A percentile compares a stretch with the other conserved stretches of the same genome.
Evolutionary conservation across 1,140 invertebrate genomes (phyloP).

Genomic region (Tetramorium parvispinum): DNA sequence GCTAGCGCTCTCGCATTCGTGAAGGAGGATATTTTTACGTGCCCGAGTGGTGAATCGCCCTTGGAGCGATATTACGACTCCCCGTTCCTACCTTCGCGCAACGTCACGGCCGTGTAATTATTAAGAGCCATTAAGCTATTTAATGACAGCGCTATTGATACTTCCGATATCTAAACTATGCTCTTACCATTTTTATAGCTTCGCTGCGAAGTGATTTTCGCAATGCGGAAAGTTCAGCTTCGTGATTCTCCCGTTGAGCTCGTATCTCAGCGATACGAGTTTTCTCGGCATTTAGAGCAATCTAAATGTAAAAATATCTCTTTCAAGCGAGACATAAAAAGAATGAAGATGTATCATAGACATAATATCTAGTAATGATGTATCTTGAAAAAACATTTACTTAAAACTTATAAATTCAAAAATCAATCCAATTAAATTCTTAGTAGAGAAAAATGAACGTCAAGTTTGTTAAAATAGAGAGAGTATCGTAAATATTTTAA

Average conservation of each 20-base stretch:
- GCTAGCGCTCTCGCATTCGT: slow-evolving; percentile 21
- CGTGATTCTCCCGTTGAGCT: slow-evolving; percentile 79
- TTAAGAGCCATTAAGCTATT: not conserved
- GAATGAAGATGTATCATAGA: not conserved
- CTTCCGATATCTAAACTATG: slow-evolving; percentile 16
- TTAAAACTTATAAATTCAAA: slow-evolving; percentile 12
- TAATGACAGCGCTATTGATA: slow-evolving; percentile 3
- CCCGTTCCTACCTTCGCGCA: not conserved
- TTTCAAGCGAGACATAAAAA: not conserved
- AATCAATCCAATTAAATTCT: not conserved
- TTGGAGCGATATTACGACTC: not conserved
- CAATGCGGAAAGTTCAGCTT: slow-evolving; percentile 74
- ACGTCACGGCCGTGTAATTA: slow-evolving; percentile 17
- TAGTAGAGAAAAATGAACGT: not conserved
- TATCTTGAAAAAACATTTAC: not conserved
- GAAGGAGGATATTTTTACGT: slow-evolving; percentile 36
- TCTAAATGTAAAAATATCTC: slow-evolving; percentile 67
- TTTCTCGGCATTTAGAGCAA: slow-evolving; percentile 76
- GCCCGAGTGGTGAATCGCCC: slow-evolving; percentile 3
- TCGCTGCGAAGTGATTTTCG: slow-evolving; percentile 78
- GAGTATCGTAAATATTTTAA: not conserved
- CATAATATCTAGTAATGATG: not conserved
- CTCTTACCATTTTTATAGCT: slow-evolving; percentile 81
- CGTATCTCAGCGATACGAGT: slow-evolving; percentile 74
- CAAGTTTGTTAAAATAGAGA: not conserved